Conservation (phyloP, 2,113 vertebrate species). For the Paracyprichromis sp. region DNA sequence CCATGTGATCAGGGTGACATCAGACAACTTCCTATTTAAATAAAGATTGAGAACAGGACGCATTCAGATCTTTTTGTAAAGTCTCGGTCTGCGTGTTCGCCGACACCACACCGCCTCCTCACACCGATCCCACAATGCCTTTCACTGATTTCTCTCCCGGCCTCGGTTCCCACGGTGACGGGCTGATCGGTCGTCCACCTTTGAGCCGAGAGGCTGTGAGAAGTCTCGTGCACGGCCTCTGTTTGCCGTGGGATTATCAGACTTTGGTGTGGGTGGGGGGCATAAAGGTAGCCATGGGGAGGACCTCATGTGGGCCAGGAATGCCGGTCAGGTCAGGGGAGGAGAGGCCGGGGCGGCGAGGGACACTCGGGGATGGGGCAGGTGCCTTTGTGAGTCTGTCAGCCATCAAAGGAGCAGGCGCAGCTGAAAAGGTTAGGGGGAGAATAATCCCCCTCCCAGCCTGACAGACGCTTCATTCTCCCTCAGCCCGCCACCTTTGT, state of each 20-base stretch:
- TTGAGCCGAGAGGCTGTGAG: conserved; percentile 30
- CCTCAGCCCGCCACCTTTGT: background rate
- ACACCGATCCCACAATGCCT: conserved; percentile 39
- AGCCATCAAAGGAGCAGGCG: conserved; percentile 69
- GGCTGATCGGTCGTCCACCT: conserved; percentile 28
- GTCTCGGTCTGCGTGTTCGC: background rate
- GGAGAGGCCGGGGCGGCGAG: conserved; percentile 59
- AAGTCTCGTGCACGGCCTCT: conserved; percentile 57
- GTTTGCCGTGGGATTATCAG: conserved; percentile 88
- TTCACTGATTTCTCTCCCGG: background rate
- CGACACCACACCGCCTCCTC: background rate
- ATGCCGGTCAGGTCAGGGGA: conserved; percentile 78
- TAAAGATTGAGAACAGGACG: background rate
- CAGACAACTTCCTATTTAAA: background rate
- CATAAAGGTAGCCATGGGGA: conserved; percentile 83
- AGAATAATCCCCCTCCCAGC: conserved; percentile 62
- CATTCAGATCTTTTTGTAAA: background rate
- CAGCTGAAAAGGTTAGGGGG: conserved; percentile 76
- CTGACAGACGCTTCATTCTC: conserved; percentile 22
- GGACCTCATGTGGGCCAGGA: conserved; percentile 76
- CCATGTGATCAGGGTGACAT: background rate
- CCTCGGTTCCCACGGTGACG: conserved; percentile 56
- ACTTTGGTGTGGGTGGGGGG: background rate
- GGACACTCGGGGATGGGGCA: conserved; percentile 74
- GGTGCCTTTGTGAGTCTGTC: conserved; percentile 79